Evolutionary conservation across 2,888 invertebrate genomes (phyloP), one percentile per base, ranked within the genome.

Genomic region (Morpho deidamia): DNA sequence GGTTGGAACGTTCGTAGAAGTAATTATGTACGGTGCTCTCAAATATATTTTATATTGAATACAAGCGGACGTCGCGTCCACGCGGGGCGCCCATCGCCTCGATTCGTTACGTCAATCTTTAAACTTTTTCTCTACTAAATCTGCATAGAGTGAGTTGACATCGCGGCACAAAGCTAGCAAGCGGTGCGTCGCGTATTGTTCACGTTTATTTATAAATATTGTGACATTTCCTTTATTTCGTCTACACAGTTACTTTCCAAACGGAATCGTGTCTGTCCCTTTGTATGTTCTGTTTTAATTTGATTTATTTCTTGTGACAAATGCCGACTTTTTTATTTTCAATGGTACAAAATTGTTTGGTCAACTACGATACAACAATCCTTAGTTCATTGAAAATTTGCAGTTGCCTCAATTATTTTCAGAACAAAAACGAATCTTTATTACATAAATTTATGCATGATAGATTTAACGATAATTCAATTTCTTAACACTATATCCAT

Each of bases 61-160:
- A 72, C 75, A 70, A 69, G 59, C 55, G 66, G 60, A 68, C 69
- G 71, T 69, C 70, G 62, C 65, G 67, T 64, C 78, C 76, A 75
- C 63, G 80, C 83, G 83, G 83, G 84, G 84, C 80, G 83, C 81
- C 85, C 73, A 72, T 71, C 67, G 61, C 66, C 62, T 72, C 79
- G 80, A 88, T 88, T 88, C 87, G 87, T 88, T 87, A 87, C 89
- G 84, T 87, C 89, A 85, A 85, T 88, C 88, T 85, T 71, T 53
- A 66, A 61, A 64, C 78, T 86, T 84, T 86, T 86, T 81, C 71
- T 72, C 71, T 72, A 71, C 63, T 68, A 76, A 78, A 87, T 86
- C 86, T 83, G 86, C 86, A 87, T 85, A 81, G 81, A 86, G 83
- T 83, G 79, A 87, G 84, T 83, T 86, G 85, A 87, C 84, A 86